A percentile compares a stretch with the other conserved stretches of the same genome.
These are phyloP conservation scores for Lucinisca nassula DNA, from an alignment of 2,888 invertebrate genomes.

Conservation along the genomic window DNA sequence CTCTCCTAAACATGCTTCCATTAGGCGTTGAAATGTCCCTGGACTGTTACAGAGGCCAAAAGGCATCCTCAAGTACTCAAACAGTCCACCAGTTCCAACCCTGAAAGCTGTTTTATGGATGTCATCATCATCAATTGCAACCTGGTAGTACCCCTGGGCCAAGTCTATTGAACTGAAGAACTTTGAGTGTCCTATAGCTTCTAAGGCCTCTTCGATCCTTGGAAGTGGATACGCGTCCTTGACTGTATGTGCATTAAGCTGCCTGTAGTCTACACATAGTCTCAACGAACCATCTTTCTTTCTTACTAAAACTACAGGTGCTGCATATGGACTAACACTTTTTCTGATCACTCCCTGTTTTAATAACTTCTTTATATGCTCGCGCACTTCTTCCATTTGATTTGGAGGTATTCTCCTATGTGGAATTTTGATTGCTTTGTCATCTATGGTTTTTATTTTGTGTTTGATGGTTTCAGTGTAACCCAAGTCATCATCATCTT, in stretches of 20 bases:
- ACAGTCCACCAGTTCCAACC: background rate
- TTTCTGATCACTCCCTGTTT: background rate
- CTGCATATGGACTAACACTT: background rate
- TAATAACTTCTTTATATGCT: background rate
- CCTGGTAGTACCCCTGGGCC: slow-evolving; percentile 23
- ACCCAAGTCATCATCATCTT: background rate
- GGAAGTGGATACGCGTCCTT: slow-evolving; percentile 47
- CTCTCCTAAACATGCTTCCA: slow-evolving; percentile 31
- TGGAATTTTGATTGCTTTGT: background rate
- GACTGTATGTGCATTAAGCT: slow-evolving; percentile 38
- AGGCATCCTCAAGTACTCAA: slow-evolving; percentile 20
- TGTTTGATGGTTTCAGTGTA: background rate
- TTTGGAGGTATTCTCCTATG: background rate
- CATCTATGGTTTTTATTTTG: background rate
- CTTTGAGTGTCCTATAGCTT: slow-evolving; percentile 16
- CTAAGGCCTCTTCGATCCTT: slow-evolving; percentile 44
- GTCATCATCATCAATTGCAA: slow-evolving; percentile 29
- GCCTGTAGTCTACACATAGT: slow-evolving; percentile 59
- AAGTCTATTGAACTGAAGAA: slow-evolving; percentile 31
- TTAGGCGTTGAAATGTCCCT: slow-evolving; percentile 17
- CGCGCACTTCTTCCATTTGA: background rate
- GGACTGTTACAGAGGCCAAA: slow-evolving; percentile 6
- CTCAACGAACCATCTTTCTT: slow-evolving; percentile 2
- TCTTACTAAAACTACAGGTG: background rate
- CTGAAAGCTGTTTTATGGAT: slow-evolving; percentile 28